Base-by-base conservation (phyloP, 2,888 invertebrate species). In the Agrotis clavis region DNA sequence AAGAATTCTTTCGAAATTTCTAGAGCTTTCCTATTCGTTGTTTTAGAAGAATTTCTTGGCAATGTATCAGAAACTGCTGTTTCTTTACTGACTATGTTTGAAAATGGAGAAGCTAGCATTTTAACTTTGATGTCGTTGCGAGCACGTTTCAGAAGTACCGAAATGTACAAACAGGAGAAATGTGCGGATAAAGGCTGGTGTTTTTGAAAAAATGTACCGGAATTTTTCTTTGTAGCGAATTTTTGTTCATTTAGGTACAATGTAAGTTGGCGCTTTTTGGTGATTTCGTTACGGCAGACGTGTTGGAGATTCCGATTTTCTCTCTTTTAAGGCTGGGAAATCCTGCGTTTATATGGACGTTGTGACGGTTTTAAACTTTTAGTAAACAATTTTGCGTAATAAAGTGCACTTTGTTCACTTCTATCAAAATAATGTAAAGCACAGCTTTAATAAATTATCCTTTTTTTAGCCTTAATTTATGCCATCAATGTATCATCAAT, bases 41-140 rank as follows among this genome's bases (percentile, higher is more conserved):
- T 80, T 81, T 80, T 77, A 77, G 62, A 80, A 80, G 72, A 77
- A 77, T 72, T 77, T 81, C 79, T 80, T 80, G 79, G 79, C 79
- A 80, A 73, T 77, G 77, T 77, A 77, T 77, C 82, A 80, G 82
- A 63, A 73, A 73, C 68, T 51, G 65, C 62, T 51, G 68, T 69
- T 70, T 47, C 63, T 64, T 19, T 60, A 66, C 45, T 35, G 68
- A 50, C 41, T 60, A 53, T 60, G 66, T 71, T 72, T 72, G 81
- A 72, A 77, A 79, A 77, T 72, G 63, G 72, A 81, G 81, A 77
- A 62, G 81, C 72, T 77, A 68, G 81, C 67, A 35, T 81, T 79
- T 77, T 77, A 79, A 81, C 79, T 79, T 77, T 81, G 81, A 79
- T 81, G 79, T 68, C 72, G 77, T 77, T 76, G 61, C 56, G 53